Conservation (phyloP, 2,888 invertebrate genomes). For the Nephrotoma appendiculata region DNA sequence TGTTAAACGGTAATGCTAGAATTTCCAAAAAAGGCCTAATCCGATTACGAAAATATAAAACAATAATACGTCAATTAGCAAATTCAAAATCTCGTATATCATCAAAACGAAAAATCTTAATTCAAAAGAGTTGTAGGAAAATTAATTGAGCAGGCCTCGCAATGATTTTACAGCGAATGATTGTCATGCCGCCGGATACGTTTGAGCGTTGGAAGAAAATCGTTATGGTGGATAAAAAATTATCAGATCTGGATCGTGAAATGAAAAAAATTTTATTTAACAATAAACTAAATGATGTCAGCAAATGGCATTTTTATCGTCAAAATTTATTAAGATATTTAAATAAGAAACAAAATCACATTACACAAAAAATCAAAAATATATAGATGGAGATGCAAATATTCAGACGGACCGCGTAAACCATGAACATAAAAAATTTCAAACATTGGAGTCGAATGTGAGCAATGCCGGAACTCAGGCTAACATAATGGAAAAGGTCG, state of each 20-base stretch:
- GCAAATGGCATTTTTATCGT: constrained; percentile 7
- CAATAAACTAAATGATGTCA: too few relatives aligned
- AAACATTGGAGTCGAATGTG: too few relatives aligned
- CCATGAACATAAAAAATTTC: too few relatives aligned
- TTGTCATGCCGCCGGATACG: not conserved
- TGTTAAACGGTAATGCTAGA: not conserved
- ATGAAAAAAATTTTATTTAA: constrained; percentile 2
- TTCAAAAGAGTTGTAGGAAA: constrained; percentile 5
- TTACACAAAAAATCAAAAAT: too few relatives aligned
- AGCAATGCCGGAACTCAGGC: too few relatives aligned
- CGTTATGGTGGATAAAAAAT: not conserved
- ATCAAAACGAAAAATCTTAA: constrained; percentile 1
- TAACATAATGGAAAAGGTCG: too few relatives aligned
- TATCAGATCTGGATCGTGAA: not conserved
- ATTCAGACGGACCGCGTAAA: too few relatives aligned
- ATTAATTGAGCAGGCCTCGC: not conserved
- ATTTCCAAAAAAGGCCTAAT: not conserved
- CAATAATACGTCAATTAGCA: not conserved
- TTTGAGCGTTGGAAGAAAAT: not conserved
- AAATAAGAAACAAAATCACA: not conserved
- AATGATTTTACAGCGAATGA: not conserved
- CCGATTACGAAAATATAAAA: not conserved
- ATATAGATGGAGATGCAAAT: too few relatives aligned
- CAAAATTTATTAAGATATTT: not conserved
- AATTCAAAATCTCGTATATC: not conserved